Evolutionary conservation across 2,797 vertebrate genomes (phyloP), one percentile per base, ranked within the genome.

Genomic region (Coendou prehensilis): DNA sequence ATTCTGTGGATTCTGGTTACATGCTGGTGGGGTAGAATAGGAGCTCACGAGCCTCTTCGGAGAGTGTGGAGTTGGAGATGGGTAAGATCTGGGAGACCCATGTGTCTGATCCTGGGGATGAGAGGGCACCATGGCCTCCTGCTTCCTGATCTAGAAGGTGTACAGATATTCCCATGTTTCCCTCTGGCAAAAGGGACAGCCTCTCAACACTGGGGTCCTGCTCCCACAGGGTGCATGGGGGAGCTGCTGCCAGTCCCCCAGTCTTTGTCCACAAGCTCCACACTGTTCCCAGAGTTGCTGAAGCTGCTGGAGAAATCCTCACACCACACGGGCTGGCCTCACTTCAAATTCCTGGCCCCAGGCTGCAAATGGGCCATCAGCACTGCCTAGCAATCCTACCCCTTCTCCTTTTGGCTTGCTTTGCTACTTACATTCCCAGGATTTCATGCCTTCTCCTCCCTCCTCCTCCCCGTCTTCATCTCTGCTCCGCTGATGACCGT

Each of bases 291-390:
- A 20, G 52, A 50, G 3, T 61, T 33, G 85, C 57, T 6, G 28
- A 86, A 56, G 63, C 41, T 64, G 18, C 73, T 30, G 5, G 69
- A 84, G 93, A 59, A 92, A 90, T 26, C 63, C 41, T 90, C 71
- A 56, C 45, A 22, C 26, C 41, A 9, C 45, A 26, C 5, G 17
- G 7, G 6, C 81, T 80, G 86, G 95, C 94, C 86, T 90, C 90
- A 6, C 20, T 88, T 79, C 94, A 57, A 17, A 75, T 71, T 61
- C 87, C 86, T 71, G 71, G 61, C 69, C 79, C 59, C 84, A 17
- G 81, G 33, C 97, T 88, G 97, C 67, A 90, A 88, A 64, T 28
- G 93, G 86, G 87, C 96, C 73, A 52, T 64, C 87, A 8, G 54
- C 73, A 10, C 50, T 6, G 11, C 96, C 82, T 83, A 30, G 23